Evolutionary conservation across 1,140 invertebrate genomes (phyloP).

Genomic region (Kradibia gibbosae): DNA sequence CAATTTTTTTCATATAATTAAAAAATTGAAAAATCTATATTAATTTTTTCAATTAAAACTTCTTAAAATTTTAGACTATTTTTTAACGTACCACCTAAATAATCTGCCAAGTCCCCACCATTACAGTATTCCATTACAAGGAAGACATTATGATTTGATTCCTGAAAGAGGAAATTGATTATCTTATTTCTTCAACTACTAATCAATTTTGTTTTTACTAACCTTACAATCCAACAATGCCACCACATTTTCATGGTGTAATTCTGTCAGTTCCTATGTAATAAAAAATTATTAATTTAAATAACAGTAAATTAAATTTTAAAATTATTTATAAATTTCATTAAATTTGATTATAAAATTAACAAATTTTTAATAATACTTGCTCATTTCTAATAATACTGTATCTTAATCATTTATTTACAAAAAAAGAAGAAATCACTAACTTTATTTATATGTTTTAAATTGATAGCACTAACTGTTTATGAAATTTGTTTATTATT

Average conservation of each 20-base stretch:
- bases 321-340: background rate
- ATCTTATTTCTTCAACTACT: conserved; percentile 45
- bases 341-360: no score
- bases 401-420: no score
- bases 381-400: no score
- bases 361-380: no score
- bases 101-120: conserved; percentile 98
- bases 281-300: conserved; percentile 31
- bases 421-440: no score
- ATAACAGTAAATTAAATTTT: background rate
- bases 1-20: no score
- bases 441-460: no score
- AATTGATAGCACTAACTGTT: no score
- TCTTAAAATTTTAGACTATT: conserved; percentile 41
- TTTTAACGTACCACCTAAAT: conserved; percentile 83
- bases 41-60: no score
- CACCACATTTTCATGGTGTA: conserved; percentile 99
- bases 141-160: conserved; percentile 94
- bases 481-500: no score
- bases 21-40: no score
- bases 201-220: conserved; percentile 50
- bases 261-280: conserved; percentile 89
- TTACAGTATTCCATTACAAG: conserved; percentile 99
- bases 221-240: conserved; percentile 95
- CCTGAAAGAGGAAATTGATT: conserved; percentile 71